These are phyloP conservation scores for Beroe forskalii DNA, from an alignment of 37 sponge, comb jelly and placozoan genomes.

Conservation along the genomic window DNA sequence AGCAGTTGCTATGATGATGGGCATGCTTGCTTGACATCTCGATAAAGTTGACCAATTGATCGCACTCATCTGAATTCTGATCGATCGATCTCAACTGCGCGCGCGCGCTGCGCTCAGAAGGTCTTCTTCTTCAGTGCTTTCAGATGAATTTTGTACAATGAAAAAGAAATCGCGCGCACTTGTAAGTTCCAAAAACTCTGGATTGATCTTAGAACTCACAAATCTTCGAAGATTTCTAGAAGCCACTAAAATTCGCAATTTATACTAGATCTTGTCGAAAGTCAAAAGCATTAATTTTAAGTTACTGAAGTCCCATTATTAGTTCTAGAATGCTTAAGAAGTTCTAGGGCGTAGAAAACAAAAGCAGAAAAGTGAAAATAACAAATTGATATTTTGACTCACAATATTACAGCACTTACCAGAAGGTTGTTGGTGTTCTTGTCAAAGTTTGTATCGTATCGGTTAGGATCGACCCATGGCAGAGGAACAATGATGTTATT, in stretches of 20 bases:
- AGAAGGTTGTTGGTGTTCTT: constrained; percentile 40
- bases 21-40: too few relatives aligned
- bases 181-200: too few relatives aligned
- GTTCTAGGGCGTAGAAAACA: too few relatives aligned
- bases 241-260: not conserved
- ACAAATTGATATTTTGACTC: too few relatives aligned
- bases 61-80: not conserved
- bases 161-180: not conserved
- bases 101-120: not conserved
- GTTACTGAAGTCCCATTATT: too few relatives aligned
- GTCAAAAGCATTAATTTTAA: too few relatives aligned
- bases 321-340: too few relatives aligned
- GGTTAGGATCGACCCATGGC: constrained; percentile 24
- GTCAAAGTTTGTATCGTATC: constrained; percentile 61
- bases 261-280: too few relatives aligned
- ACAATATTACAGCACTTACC: too few relatives aligned
- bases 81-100: not conserved
- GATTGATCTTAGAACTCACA: not conserved
- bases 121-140: not conserved
- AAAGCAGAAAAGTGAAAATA: too few relatives aligned
- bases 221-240: not conserved
- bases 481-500: constrained; percentile 35
- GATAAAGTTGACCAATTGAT: too few relatives aligned
- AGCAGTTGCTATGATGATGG: not conserved
- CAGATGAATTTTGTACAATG: not conserved